Base-by-base conservation (phyloP, 30 jellyfish, hydroid and myxozoan species). In the Aurelia coerulea region DNA sequence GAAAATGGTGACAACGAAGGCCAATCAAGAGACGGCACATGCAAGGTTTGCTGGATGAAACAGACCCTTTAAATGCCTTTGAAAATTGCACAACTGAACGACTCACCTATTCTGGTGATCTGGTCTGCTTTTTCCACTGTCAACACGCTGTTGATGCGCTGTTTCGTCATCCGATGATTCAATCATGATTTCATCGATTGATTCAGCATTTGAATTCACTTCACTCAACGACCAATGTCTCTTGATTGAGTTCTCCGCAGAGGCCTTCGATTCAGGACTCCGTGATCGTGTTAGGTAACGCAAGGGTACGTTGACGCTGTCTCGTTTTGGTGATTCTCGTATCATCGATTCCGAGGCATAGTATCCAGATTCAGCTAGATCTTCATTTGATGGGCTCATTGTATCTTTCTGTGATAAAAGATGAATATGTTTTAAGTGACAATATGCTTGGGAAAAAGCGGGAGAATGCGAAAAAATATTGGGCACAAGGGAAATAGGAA, bases 311-410 rank as follows among this genome's bases (percentile, higher is more conserved):
- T 74, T 85, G 17, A 60, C 62, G 59, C 83, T 49, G 41, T 69
- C 84, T 70, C 88, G 86, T 46, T 66, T 76, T 0, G 92, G 92
- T 10, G 92, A 83, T 72, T 76, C 94, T 5, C 84, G 67, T 34
- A 52, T 32, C 65, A 85, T 63, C 11, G 94, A 74, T 66, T 74
- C 94, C n/a, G 94, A 74, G 32, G 94, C 88, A 65, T 85, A 85
- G 88, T 85, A 85, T 35, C 88, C 94, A 9, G 94, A 85, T 74
- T 85, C 94, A 9, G 94, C 88, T 53, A 85, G 68, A 32, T 85
- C 94, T 54, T 85, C 94, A 33, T 65, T 65, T 6, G 83, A 74
- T 37, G 91, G 91, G 59, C 84, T 72, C 76, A 69, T 50, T 33
- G 68, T 39, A 78, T 66, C 86, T 52, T 85, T 73, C 94, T 85